These are phyloP conservation scores for Linurgus olivaceus DNA, from an alignment of 2,797 vertebrate species.

Conservation along the genomic window DNA sequence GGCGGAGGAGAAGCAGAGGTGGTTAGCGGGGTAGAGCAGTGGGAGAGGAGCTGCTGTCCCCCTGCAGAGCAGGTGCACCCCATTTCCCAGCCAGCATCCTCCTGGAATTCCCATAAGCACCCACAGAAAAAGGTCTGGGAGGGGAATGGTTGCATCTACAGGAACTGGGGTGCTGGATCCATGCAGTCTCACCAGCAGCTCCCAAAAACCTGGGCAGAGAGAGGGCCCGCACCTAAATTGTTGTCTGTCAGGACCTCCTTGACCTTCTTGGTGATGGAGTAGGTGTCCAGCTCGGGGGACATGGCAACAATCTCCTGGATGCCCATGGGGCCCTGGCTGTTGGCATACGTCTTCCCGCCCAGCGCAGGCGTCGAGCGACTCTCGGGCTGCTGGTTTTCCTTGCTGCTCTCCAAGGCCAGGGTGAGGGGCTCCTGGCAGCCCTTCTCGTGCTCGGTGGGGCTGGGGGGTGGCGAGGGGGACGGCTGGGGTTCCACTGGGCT, in stretches of 20 bases:
- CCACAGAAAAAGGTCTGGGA: not conserved
- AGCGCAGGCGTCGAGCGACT: constrained; percentile 70
- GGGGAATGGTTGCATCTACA: fast-evolving
- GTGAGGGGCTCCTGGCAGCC: constrained; percentile 85
- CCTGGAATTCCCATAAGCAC: fast-evolving
- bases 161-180: not conserved
- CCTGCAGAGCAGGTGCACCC: not conserved
- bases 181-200: not conserved
- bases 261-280: constrained; percentile 95
- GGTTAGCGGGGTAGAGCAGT: not conserved
- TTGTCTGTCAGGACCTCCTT: constrained; percentile 99
- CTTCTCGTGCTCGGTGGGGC: constrained; percentile 83
- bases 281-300: constrained; percentile 95
- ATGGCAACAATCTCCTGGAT: constrained; percentile 97
- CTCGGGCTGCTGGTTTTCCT: constrained; percentile 95
- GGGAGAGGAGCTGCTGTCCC: fast-evolving
- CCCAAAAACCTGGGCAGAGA: not conserved
- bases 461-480: constrained; percentile 88
- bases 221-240: constrained; percentile 86
- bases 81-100: not conserved
- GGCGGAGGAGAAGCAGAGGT: constrained; percentile 42
- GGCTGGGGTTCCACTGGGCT: constrained; percentile 84
- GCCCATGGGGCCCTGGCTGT: constrained; percentile 81
- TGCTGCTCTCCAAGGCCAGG: constrained; percentile 91
- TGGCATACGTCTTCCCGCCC: constrained; percentile 78